phyloP scores from a whole-genome alignment of 2,888 invertebrate species.

The Rambutsinella grinnellia region DNA sequence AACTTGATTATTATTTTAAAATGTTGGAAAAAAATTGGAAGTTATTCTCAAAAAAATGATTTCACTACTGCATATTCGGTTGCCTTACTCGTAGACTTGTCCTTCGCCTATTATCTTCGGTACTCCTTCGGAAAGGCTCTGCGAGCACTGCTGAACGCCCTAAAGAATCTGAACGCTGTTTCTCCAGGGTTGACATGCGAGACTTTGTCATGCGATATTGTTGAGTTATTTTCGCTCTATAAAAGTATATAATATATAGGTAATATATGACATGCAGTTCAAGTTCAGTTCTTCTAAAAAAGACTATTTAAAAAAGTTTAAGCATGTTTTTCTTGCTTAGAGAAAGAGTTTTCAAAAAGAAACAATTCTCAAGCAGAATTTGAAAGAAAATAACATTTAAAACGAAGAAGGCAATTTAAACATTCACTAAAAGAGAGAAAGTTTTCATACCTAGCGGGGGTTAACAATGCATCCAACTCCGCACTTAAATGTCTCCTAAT shows the following conservation, averaged over 20 bases:
- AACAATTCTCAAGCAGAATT: no score
- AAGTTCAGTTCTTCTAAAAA: no score
- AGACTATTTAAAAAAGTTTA: neutral
- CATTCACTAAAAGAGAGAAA: neutral
- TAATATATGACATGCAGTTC: no score
- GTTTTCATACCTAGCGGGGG: slow-evolving; percentile 88
- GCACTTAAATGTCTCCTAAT: slow-evolving; percentile 91
- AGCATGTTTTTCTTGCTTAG: slow-evolving; percentile 1
- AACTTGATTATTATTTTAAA: neutral
- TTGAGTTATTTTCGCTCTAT: slow-evolving; percentile 66
- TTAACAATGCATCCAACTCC: slow-evolving; percentile 90
- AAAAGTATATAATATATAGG: neutral
- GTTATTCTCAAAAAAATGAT: neutral
- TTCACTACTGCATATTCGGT: slow-evolving; percentile 58
- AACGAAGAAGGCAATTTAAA: no score
- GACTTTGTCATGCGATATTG: slow-evolving; percentile 66
- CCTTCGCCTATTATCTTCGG: slow-evolving; percentile 69
- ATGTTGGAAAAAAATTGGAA: neutral
- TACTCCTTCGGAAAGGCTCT: slow-evolving; percentile 64
- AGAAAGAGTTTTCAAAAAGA: neutral
- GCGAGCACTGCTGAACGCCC: slow-evolving; percentile 58
- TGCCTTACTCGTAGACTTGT: slow-evolving; percentile 75
- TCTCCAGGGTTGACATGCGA: slow-evolving; percentile 60
- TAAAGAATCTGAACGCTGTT: slow-evolving; percentile 64
- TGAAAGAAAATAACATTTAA: no score